These are phyloP conservation scores for Sorex maritimensis DNA, from an alignment of 2,797 vertebrate genomes.

Conservation along the genomic window DNA sequence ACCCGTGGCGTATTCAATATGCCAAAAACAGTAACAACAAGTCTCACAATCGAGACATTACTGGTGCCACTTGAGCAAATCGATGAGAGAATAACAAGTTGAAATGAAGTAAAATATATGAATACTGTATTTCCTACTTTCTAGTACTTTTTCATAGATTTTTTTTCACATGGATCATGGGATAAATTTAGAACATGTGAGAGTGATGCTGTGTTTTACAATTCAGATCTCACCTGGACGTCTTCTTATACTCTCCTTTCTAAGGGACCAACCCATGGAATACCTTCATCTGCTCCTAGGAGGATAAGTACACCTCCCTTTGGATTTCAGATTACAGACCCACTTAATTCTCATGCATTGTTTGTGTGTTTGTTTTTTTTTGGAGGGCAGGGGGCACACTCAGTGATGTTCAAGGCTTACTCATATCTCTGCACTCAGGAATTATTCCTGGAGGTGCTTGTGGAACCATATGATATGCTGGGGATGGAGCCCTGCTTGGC, in stretches of 20 bases:
- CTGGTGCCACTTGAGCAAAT: too few species aligned
- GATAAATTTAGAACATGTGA: neutral
- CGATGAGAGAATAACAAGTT: slow-evolving; percentile 5
- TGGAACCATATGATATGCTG: too few species aligned
- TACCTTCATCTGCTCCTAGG: neutral
- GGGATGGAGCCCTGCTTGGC: too few species aligned
- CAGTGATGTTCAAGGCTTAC: too few species aligned
- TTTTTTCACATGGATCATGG: neutral
- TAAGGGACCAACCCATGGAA: neutral
- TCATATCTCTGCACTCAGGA: too few species aligned
- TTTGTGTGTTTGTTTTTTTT: too few species aligned
- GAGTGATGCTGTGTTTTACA: neutral
- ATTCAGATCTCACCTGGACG: neutral
- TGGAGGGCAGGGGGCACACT: too few species aligned
- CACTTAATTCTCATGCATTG: neutral
- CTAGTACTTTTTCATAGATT: neutral
- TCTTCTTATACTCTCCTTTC: neutral
- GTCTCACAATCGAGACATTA: too few species aligned
- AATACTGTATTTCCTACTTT: slow-evolving; percentile 58
- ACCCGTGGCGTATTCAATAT: too few species aligned
- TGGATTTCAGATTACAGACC: neutral
- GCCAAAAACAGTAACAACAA: too few species aligned
- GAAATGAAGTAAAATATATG: neutral
- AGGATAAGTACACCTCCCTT: neutral
- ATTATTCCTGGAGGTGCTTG: too few species aligned